phyloP scores from a whole-genome alignment of 2,888 invertebrate genomes.

The Protonemura montana region DNA sequence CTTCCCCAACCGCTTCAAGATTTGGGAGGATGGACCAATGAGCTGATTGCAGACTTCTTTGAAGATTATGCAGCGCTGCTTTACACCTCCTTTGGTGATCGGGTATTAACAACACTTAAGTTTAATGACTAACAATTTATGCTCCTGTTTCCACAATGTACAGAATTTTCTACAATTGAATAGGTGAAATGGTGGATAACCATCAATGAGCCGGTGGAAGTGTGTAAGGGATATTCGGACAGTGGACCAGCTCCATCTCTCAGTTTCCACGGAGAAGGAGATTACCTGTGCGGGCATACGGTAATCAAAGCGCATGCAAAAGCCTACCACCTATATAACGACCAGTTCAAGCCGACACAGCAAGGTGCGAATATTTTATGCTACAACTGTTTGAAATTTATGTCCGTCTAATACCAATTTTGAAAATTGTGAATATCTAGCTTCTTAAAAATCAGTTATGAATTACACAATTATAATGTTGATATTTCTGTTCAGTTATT shows the following conservation, averaged over 20 bases:
- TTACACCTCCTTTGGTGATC: constrained; percentile 68
- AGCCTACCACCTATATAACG: constrained; percentile 56
- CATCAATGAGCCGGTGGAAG: constrained; percentile 74
- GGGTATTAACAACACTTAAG: constrained; percentile 57
- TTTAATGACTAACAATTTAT: not conserved
- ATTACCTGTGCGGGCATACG: constrained; percentile 63
- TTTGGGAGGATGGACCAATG: constrained; percentile 68
- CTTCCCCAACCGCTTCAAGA: constrained; percentile 68
- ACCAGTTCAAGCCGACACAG: constrained; percentile 52
- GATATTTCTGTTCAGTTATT: not conserved
- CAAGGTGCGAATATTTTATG: constrained; percentile 44
- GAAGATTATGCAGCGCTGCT: constrained; percentile 68
- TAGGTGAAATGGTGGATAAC: constrained; percentile 75
- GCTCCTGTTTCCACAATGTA: not conserved
- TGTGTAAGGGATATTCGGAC: constrained; percentile 60
- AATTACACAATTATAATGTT: no score
- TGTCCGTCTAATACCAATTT: no score
- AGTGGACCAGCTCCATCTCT: constrained; percentile 19
- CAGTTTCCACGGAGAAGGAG: constrained; percentile 57
- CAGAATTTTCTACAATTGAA: not conserved
- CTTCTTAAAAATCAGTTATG: no score
- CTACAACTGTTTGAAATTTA: not conserved
- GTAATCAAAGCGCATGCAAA: constrained; percentile 57
- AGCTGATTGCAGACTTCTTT: constrained; percentile 64
- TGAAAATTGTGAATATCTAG: no score